Percentiles rank a stretch among this genome's conserved stretches.
phyloP scores from a whole-genome alignment of 2,797 vertebrate species.

The Sitta carolinensis region DNA sequence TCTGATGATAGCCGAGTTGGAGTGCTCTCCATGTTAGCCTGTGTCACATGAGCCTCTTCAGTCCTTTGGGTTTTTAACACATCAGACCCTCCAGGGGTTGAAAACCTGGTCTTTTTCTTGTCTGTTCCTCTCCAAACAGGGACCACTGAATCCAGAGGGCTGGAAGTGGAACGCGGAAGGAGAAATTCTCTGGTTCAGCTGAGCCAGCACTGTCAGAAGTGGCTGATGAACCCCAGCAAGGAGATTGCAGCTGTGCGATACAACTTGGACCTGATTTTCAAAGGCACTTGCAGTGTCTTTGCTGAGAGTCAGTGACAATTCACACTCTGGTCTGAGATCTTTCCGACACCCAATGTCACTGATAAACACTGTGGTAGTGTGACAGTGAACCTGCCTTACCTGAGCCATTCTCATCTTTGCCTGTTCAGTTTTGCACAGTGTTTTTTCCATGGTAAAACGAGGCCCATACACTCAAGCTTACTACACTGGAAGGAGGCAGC shows the following conservation, averaged over 20 bases:
- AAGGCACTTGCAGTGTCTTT: neutral
- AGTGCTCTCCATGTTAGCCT: neutral
- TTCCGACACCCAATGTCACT: neutral
- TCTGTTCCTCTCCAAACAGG: neutral
- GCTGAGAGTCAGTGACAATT: neutral
- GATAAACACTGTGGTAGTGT: neutral
- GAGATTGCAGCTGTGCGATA: neutral
- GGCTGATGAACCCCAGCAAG: neutral
- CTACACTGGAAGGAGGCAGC: neutral
- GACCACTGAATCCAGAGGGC: neutral
- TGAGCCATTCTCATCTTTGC: neutral
- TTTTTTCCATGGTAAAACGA: neutral
- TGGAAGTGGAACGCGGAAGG: neutral
- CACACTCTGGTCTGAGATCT: neutral
- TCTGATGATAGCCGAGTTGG: neutral
- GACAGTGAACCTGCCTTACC: neutral
- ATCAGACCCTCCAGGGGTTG: neutral
- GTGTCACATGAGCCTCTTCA: neutral
- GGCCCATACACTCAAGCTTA: neutral
- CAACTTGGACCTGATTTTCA: neutral
- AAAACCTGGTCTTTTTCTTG: neutral
- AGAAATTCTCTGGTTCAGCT: neutral
- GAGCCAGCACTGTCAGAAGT: neutral
- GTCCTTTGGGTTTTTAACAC: neutral
- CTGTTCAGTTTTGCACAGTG: neutral